Base-by-base conservation (phyloP, 2,888 invertebrate species). In the Rhagium mordax region DNA sequence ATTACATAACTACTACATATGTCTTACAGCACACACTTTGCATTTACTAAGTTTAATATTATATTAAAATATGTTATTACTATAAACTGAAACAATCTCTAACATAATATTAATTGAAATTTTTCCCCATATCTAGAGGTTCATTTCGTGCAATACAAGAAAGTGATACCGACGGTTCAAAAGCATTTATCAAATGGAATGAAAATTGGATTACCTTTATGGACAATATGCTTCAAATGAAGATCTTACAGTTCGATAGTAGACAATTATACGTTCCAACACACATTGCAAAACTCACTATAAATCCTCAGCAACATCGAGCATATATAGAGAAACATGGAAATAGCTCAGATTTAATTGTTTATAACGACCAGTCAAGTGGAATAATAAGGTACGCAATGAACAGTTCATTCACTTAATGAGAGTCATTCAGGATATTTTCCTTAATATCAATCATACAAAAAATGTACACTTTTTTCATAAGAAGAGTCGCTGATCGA, bases 201-300 rank as follows among this genome's bases (percentile, higher is more conserved):
- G 70, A 77, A 3, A 95, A 96, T 88, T 97, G 96, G 96, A 93
- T 96, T 13, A 91, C 95, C 0, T 96, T 95, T 87, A 92, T 97
- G 90, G 97, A 97, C 87, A 94, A 94, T 62, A 93, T 97, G 92
- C 89, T 97, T 13, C 97, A 97, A 87, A 91, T 94, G 81, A 82
- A 82, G 8, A 93, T 96, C 67, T 84, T 95, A n/a, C 91, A 92
- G 10, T 89, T 91, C 49, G 92, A 93, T 78, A 91, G 92, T 0
- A 89, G 94, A 3, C 90, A 91, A 0, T 90, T 96, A 2, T 90
- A 92, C 82, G 90, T 96, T 0, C 96, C 96, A 0, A 91, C 90
- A 1, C 85, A 89, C 24, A 88, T 92, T 24, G 87, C 55, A 3
- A 48, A 33, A 15, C 13, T 74, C 5, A 27, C 47, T 15, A 64